Evolutionary conservation across 2,113 vertebrate genomes (phyloP).

Genomic region (Clarias magur): DNA sequence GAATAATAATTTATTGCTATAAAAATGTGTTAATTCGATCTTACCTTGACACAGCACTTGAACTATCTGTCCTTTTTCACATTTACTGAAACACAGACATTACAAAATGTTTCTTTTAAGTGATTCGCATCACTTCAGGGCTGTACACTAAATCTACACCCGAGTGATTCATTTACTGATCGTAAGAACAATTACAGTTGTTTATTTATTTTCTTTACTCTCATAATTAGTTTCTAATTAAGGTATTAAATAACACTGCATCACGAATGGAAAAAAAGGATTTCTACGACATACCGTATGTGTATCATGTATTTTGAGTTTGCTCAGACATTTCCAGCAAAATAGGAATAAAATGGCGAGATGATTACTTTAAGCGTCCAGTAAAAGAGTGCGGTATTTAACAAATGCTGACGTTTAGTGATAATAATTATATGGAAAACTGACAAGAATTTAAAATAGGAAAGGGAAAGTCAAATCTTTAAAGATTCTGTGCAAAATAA

Average conservation of each 20-base stretch:
- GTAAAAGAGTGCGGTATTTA: neutral
- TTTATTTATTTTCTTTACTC: neutral
- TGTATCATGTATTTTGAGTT: neutral
- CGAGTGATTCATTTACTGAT: neutral
- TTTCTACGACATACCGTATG: neutral
- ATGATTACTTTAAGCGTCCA: no score
- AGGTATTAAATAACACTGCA: neutral
- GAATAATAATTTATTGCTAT: no score
- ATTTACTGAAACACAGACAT: constrained; percentile 68
- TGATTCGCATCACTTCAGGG: neutral
- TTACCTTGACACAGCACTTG: constrained; percentile 77
- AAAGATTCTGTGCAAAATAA: neutral
- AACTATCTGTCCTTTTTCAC: constrained; percentile 74
- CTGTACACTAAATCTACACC: no score
- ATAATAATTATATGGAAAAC: neutral
- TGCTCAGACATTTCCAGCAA: no score
- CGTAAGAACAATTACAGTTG: no score
- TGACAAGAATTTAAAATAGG: no score
- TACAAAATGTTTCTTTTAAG: neutral
- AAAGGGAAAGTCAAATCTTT: neutral
- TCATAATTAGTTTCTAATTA: neutral
- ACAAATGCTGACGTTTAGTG: neutral
- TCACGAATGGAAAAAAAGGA: neutral
- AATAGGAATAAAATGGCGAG: no score
- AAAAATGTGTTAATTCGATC: neutral